Evolutionary conservation across 2,113 vertebrate genomes (phyloP).

Genomic region (Pipa parva): DNA sequence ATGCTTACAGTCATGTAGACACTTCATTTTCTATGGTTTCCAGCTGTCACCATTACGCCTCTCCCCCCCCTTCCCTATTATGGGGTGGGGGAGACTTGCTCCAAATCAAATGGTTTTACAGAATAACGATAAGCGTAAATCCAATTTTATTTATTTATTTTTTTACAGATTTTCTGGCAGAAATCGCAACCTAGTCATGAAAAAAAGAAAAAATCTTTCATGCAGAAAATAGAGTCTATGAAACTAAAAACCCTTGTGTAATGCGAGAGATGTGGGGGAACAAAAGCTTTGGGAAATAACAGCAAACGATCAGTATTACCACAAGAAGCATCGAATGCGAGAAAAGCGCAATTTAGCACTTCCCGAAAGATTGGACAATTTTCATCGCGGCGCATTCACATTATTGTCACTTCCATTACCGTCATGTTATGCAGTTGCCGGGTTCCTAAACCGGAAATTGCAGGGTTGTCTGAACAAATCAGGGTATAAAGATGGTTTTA

Average conservation of each 20-base stretch:
- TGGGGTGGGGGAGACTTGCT: neutral
- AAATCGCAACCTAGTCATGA: slow-evolving; percentile 2
- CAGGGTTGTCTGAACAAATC: too few species aligned
- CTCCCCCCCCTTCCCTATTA: too few species aligned
- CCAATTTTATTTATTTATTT: too few species aligned
- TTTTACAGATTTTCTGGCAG: slow-evolving; percentile 30
- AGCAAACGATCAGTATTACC: too few species aligned
- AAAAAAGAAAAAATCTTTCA: neutral
- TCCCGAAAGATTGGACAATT: too few species aligned
- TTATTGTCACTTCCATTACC: too few species aligned
- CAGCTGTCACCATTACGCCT: slow-evolving; percentile 9
- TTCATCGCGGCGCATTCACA: too few species aligned
- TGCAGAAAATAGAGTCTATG: neutral
- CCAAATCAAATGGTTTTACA: slow-evolving; percentile 27
- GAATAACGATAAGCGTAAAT: slow-evolving; percentile 20
- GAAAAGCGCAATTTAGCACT: too few species aligned
- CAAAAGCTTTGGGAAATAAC: neutral
- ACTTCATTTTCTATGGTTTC: slow-evolving; percentile 9
- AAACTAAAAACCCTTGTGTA: neutral
- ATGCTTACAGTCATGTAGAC: slow-evolving; percentile 4
- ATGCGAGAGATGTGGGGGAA: neutral
- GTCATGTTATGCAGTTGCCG: too few species aligned
- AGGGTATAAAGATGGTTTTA: too few species aligned
- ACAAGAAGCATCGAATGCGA: too few species aligned
- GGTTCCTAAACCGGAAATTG: too few species aligned